phyloP scores from a whole-genome alignment of 2,888 invertebrate species.

The Melanostoma mellinum region DNA sequence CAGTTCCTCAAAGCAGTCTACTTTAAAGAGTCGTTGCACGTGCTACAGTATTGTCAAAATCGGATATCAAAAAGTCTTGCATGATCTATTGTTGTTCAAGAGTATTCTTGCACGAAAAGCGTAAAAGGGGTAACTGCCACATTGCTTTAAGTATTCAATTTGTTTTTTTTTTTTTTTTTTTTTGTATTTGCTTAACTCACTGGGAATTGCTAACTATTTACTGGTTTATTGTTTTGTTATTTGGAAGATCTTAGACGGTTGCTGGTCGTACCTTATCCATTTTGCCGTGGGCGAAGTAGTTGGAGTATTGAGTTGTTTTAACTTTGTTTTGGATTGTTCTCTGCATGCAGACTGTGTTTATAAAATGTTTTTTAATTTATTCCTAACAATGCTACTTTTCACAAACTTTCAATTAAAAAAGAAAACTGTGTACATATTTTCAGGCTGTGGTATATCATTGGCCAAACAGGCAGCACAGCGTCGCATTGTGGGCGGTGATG shows the following conservation, averaged over 20 bases:
- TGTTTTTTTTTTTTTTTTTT: slow-evolving; percentile 35
- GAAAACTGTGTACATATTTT: slow-evolving; percentile 75
- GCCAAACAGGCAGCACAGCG: slow-evolving; percentile 93
- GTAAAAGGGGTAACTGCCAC: slow-evolving; percentile 16
- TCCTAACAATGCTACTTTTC: neutral
- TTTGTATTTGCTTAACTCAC: slow-evolving; percentile 62
- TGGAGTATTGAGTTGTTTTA: slow-evolving; percentile 36
- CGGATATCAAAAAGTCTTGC: no score
- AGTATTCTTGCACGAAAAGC: no score
- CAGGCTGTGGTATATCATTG: slow-evolving; percentile 94
- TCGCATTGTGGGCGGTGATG: slow-evolving; percentile 95
- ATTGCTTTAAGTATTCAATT: slow-evolving; percentile 5
- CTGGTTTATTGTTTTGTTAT: slow-evolving; percentile 58
- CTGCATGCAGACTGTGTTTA: slow-evolving; percentile 44
- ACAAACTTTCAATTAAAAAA: slow-evolving; percentile 8
- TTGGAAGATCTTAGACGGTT: slow-evolving; percentile 59
- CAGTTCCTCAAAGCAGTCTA: no score
- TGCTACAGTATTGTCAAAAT: no score
- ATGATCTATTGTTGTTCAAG: no score
- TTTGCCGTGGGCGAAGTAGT: slow-evolving; percentile 28
- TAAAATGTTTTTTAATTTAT: slow-evolving; percentile 62
- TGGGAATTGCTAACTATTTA: slow-evolving; percentile 59
- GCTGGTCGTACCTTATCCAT: slow-evolving; percentile 12
- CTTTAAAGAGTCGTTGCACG: no score
- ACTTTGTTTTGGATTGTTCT: slow-evolving; percentile 33